A percentile compares a stretch with the other conserved stretches of the same genome.
phyloP scores from a whole-genome alignment of 2,888 invertebrate species.

The Habrosyne pyritoides region DNA sequence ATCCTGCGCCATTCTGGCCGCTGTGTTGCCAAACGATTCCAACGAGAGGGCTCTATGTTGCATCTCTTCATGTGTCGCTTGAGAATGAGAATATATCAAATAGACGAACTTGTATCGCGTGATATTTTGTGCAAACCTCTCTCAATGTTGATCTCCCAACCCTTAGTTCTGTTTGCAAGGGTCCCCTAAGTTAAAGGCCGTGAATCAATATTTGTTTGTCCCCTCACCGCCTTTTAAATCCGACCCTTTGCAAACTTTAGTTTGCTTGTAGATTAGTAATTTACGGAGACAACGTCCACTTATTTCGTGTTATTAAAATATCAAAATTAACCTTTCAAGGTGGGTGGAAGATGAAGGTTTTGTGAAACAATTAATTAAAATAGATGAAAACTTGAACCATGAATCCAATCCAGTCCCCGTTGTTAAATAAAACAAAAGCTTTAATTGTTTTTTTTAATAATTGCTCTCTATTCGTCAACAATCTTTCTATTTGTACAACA shows the following conservation, averaged over 20 bases:
- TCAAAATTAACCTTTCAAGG: not conserved
- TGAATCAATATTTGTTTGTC: constrained; percentile 65
- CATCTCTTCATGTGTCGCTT: no score
- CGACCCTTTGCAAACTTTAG: constrained; percentile 50
- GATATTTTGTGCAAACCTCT: constrained; percentile 28
- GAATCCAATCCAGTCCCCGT: no score
- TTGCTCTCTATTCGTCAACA: no score
- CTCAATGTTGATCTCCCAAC: constrained; percentile 31
- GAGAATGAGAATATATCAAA: no score
- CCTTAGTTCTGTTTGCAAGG: constrained; percentile 48
- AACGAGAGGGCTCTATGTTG: no score
- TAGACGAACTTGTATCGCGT: constrained; percentile 1
- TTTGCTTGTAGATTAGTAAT: constrained; percentile 39
- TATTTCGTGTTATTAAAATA: not conserved
- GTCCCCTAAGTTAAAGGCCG: constrained; percentile 49
- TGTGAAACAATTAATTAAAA: no score
- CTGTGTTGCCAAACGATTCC: no score
- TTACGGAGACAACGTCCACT: constrained; percentile 18
- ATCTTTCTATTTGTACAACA: no score
- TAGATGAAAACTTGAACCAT: no score
- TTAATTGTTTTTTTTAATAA: no score
- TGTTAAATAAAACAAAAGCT: no score
- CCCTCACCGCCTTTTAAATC: constrained; percentile 59
- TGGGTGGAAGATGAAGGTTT: not conserved
- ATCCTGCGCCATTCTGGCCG: no score